Evolutionary conservation across 2,797 vertebrate species (phyloP).

Genomic region (Acridotheres tristis): DNA sequence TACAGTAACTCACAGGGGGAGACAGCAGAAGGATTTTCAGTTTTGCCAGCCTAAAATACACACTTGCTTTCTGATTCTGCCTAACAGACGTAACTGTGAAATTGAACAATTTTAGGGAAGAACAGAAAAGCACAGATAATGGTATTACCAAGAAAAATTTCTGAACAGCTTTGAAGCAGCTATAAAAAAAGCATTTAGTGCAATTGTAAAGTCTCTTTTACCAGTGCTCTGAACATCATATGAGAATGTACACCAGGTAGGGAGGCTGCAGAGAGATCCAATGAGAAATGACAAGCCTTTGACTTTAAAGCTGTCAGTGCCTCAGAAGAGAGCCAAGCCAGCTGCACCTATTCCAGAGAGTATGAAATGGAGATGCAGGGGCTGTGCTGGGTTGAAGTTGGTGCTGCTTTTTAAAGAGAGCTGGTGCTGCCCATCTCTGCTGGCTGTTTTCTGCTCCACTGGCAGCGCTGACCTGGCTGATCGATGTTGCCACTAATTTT

Average conservation of each 20-base stretch:
- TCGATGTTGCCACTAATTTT: conserved; percentile 27
- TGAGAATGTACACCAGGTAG: neutral
- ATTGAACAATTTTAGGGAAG: conserved; percentile 30
- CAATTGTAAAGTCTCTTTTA: conserved; percentile 25
- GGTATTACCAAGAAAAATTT: neutral
- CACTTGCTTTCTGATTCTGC: conserved; percentile 2
- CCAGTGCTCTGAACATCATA: neutral
- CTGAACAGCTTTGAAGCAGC: conserved; percentile 13
- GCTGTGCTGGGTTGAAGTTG: neutral
- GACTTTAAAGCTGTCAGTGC: conserved; percentile 28
- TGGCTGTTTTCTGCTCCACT: neutral
- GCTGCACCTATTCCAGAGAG: neutral
- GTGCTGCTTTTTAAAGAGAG: neutral
- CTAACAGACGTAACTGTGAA: conserved; percentile 39
- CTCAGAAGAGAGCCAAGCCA: neutral
- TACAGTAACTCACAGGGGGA: conserved; percentile 1
- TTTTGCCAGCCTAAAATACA: conserved; percentile 28
- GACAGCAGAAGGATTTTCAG: neutral
- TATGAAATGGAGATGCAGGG: neutral
- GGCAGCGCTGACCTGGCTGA: neutral
- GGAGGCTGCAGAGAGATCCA: conserved; percentile 37
- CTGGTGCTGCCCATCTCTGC: neutral
- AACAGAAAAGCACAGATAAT: conserved; percentile 37
- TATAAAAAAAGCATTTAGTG: conserved; percentile 17
- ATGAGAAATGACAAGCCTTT: conserved; percentile 16